These are phyloP conservation scores for Ooceraea biroi DNA, from an alignment of 1,140 invertebrate genomes.

Conservation along the genomic window DNA sequence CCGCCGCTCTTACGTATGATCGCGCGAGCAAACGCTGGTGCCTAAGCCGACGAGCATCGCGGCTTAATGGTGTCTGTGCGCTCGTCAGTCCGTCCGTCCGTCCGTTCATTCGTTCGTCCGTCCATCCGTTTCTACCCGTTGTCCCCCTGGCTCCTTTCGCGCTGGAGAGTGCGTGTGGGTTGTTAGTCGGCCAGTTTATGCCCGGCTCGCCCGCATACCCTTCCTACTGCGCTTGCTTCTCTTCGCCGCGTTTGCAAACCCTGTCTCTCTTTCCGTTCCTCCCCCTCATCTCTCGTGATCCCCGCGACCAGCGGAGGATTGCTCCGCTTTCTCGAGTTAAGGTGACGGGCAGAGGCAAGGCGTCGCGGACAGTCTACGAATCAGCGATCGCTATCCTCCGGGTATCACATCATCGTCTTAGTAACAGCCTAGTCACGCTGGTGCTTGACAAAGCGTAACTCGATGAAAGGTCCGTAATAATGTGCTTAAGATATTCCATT, in stretches of 20 bases:
- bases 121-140: constrained; percentile 59
- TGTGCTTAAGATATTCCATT: background rate
- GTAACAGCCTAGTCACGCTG: too few relatives aligned
- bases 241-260: constrained; percentile 54
- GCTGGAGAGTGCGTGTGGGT: constrained; percentile 76
- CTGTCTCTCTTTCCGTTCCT: constrained; percentile 5
- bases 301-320: background rate
- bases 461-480: background rate
- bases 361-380: background rate
- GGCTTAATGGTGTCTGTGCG: constrained; percentile 82
- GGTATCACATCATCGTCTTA: background rate
- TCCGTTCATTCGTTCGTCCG: constrained; percentile 58
- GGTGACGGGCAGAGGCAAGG: background rate
- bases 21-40: constrained; percentile 67
- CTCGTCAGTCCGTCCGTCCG: constrained; percentile 72
- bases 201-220: constrained; percentile 74
- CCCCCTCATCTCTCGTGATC: background rate
- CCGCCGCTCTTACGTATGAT: constrained; percentile 66
- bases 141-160: constrained; percentile 63
- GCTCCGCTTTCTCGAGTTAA: constrained; percentile 43
- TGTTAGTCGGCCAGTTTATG: constrained; percentile 84
- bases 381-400: background rate
- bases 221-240: constrained; percentile 77
- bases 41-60: constrained; percentile 59
- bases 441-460: too few relatives aligned